phyloP scores from a whole-genome alignment of 2,113 vertebrate species.

The Rhadina sibilatrix region DNA sequence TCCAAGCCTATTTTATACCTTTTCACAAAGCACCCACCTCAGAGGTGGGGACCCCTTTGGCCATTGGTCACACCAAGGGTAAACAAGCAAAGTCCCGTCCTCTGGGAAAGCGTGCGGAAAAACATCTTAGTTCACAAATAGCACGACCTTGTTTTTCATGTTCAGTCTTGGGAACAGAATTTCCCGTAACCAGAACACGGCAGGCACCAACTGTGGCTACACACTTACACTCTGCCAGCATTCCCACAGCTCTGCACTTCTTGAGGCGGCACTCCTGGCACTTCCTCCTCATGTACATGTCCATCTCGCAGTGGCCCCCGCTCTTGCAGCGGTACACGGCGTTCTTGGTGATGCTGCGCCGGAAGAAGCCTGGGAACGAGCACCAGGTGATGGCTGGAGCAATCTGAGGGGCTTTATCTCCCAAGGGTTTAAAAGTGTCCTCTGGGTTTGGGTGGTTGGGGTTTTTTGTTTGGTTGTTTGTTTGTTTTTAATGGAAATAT shows the following conservation, averaged over 20 bases:
- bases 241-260: constrained; percentile 92
- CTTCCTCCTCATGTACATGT: constrained; percentile 96
- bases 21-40: too few relatives aligned
- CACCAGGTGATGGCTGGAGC: neutral
- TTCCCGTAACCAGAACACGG: too few relatives aligned
- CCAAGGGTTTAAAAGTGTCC: neutral
- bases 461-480: too few relatives aligned
- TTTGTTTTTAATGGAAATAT: neutral
- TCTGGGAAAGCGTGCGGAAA: too few relatives aligned
- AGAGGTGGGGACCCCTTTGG: too few relatives aligned
- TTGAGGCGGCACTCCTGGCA: constrained; percentile 93
- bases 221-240: constrained; percentile 95
- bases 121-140: too few relatives aligned
- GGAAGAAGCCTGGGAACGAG: constrained; percentile 83
- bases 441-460: fast-evolving
- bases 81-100: too few relatives aligned
- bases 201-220: too few relatives aligned
- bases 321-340: constrained; percentile 92
- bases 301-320: constrained; percentile 92
- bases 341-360: constrained; percentile 92
- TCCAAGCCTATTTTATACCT: too few relatives aligned
- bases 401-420: neutral
- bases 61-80: too few relatives aligned
- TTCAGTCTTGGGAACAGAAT: too few relatives aligned
- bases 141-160: too few relatives aligned